These are phyloP conservation scores for Cyanoderma ruficeps DNA, from an alignment of 2,113 vertebrate species.

Conservation along the genomic window DNA sequence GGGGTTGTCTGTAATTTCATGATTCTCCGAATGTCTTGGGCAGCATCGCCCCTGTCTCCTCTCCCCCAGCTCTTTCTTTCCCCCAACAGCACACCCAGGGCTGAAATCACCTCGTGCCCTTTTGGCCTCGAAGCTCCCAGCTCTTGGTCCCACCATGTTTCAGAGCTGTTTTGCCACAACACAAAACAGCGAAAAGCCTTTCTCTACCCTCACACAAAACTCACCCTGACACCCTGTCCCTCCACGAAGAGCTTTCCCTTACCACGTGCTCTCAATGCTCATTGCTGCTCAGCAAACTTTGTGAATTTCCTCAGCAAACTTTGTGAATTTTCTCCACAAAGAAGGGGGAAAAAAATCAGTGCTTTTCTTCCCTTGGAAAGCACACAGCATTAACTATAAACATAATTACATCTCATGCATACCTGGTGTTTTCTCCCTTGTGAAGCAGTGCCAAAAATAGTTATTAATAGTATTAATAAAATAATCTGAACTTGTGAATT, in stretches of 20 bases:
- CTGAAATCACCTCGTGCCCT: fast-evolving
- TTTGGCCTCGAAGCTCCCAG: not conserved
- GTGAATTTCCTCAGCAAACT: not conserved
- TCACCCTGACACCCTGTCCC: not conserved
- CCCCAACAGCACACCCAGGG: not conserved
- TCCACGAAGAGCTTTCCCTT: not conserved
- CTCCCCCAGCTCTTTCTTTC: fast-evolving
- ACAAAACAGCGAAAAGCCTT: not conserved
- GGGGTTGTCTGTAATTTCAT: not conserved
- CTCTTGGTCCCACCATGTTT: fast-evolving
- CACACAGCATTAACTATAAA: not conserved
- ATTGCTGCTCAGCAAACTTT: fast-evolving
- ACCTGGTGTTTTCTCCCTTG: not conserved
- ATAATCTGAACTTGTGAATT: not conserved
- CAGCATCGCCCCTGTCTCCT: not conserved
- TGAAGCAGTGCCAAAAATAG: not conserved
- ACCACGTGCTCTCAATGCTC: fast-evolving
- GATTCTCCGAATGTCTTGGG: not conserved
- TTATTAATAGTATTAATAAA: slow-evolving; percentile 12
- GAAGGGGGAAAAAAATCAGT: not conserved
- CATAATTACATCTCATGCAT: not conserved
- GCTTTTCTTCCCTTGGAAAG: not conserved
- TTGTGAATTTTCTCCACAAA: not conserved
- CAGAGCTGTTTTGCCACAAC: fast-evolving
- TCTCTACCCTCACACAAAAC: not conserved